Evolutionary conservation across 2,113 vertebrate genomes (phyloP).

Genomic region (Trichechus manatus): DNA sequence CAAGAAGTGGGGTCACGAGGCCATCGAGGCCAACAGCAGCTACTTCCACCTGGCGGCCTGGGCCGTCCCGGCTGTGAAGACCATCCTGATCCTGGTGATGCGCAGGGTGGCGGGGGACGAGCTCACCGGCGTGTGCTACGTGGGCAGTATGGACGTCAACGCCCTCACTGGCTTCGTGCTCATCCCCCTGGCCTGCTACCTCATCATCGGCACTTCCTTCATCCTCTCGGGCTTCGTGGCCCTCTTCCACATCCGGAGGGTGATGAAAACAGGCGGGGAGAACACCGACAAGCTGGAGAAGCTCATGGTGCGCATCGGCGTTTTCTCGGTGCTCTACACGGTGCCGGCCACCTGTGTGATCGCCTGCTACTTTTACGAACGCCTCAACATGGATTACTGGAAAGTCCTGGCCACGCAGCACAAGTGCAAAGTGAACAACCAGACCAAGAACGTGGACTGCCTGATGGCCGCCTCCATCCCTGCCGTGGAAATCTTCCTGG

Average conservation of each 20-base stretch:
- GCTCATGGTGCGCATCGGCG: slow-evolving; percentile 97
- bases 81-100: slow-evolving; percentile 97
- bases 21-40: slow-evolving; percentile 98
- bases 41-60: slow-evolving; percentile 98
- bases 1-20: slow-evolving; percentile 99
- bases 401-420: slow-evolving; percentile 91
- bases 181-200: slow-evolving; percentile 96
- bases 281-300: slow-evolving; percentile 98
- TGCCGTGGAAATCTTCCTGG: slow-evolving; percentile 97
- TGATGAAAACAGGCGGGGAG: slow-evolving; percentile 98
- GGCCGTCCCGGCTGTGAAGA: slow-evolving; percentile 97
- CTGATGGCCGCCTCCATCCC: slow-evolving; percentile 95
- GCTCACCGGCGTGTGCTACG: slow-evolving; percentile 96
- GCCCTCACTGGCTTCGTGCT: slow-evolving; percentile 97
- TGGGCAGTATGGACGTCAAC: slow-evolving; percentile 97
- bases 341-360: slow-evolving; percentile 98
- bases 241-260: slow-evolving; percentile 97
- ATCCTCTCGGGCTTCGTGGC: slow-evolving; percentile 97
- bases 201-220: slow-evolving; percentile 96
- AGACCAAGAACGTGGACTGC: slow-evolving; percentile 91
- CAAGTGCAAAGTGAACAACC: slow-evolving; percentile 89
- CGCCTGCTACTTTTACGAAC: slow-evolving; percentile 97
- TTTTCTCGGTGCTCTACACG: slow-evolving; percentile 97
- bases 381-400: slow-evolving; percentile 97
- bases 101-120: slow-evolving; percentile 97